Percentiles rank a stretch among this genome's conserved stretches.
These are phyloP conservation scores for Distichodus sexfasciatus DNA, from an alignment of 2,797 vertebrate genomes.

Conservation along the genomic window DNA sequence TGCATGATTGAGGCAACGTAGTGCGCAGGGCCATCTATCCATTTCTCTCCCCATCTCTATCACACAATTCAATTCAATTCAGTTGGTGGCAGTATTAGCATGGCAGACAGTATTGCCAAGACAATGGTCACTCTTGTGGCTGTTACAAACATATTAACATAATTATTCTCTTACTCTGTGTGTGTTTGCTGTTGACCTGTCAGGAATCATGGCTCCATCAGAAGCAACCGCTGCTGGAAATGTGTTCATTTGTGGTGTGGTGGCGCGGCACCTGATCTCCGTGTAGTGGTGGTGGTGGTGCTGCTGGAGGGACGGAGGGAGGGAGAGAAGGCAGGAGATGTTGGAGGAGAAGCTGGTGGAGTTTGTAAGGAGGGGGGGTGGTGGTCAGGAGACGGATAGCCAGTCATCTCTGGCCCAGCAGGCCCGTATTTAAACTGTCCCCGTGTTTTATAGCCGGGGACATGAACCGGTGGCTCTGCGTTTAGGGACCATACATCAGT, in stretches of 20 bases:
- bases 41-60: no score
- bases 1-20: no score
- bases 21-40: no score
- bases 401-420: conserved; percentile 79
- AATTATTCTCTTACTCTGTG: conserved; percentile 16
- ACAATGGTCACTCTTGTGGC: no score
- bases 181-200: conserved; percentile 60
- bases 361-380: conserved; percentile 33
- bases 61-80: no score
- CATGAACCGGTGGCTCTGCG: conserved; percentile 69
- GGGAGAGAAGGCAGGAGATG: conserved; percentile 41
- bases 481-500: conserved; percentile 80
- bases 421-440: conserved; percentile 95
- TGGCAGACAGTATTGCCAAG: no score
- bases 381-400: conserved; percentile 74
- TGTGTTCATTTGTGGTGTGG: conserved; percentile 79
- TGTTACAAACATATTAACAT: no score
- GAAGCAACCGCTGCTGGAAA: conserved; percentile 72
- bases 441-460: conserved; percentile 88
- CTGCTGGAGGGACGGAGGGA: conserved; percentile 37
- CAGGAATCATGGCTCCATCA: conserved; percentile 77
- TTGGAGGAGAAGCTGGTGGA: no score
- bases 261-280: conserved; percentile 71
- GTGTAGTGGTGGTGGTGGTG: conserved; percentile 49
- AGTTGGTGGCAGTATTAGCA: no score